Evolutionary conservation across 1,140 invertebrate genomes (phyloP).

Genomic region (Drosophila ercepeae): DNA sequence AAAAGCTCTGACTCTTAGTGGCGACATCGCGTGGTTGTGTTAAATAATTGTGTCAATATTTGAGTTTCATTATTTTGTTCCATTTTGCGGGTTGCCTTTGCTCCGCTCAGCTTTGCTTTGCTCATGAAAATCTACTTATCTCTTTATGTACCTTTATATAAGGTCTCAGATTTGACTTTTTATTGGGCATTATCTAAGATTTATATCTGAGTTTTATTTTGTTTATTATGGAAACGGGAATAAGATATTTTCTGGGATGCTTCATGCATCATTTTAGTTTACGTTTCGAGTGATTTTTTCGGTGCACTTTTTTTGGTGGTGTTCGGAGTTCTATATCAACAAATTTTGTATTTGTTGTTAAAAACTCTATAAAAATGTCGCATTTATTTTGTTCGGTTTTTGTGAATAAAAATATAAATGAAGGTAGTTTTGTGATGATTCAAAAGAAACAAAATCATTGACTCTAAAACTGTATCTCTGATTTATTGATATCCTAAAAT

Average conservation of each 20-base stretch:
- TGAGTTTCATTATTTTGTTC: slow-evolving; percentile 65
- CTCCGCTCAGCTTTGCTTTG: too few relatives aligned
- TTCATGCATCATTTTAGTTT: too few relatives aligned
- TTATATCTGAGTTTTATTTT: slow-evolving; percentile 12
- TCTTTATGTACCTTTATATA: slow-evolving; percentile 22
- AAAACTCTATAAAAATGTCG: background rate
- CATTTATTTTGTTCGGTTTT: background rate
- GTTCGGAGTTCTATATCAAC: too few relatives aligned
- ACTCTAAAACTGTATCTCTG: slow-evolving; percentile 29
- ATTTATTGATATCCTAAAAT: too few relatives aligned
- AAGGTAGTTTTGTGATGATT: background rate
- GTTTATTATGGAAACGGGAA: slow-evolving; percentile 1
- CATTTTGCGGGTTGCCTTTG: slow-evolving; percentile 63
- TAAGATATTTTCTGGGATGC: too few relatives aligned
- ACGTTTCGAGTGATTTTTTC: too few relatives aligned
- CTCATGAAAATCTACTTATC: slow-evolving; percentile 55
- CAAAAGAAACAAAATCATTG: slow-evolving; percentile 1
- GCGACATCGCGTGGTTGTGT: slow-evolving; percentile 73
- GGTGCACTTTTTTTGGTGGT: too few relatives aligned
- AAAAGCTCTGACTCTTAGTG: slow-evolving; percentile 15
- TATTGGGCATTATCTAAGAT: slow-evolving; percentile 23
- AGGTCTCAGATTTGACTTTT: slow-evolving; percentile 21
- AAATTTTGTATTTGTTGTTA: background rate
- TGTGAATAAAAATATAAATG: background rate
- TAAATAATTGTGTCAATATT: slow-evolving; percentile 83